These are phyloP conservation scores for Neogobius melanostomus DNA, from an alignment of 2,113 vertebrate species.

Conservation along the genomic window DNA sequence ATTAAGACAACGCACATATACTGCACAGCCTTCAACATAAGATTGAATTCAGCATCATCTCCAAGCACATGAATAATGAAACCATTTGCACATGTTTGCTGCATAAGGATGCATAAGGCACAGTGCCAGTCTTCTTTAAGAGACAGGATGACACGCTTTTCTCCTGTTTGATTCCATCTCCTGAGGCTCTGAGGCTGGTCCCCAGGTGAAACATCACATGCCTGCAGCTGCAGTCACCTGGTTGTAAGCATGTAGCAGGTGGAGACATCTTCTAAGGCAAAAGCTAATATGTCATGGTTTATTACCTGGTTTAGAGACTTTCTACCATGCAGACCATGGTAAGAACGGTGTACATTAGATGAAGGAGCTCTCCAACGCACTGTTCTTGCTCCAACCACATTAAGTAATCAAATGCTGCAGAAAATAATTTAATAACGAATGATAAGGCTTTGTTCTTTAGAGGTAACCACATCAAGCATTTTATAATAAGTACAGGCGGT, in stretches of 20 bases:
- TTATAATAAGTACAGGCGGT: too few species aligned
- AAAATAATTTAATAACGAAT: too few species aligned
- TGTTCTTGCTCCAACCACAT: background rate
- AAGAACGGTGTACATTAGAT: background rate
- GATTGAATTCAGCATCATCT: slow-evolving; percentile 3
- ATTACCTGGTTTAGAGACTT: background rate
- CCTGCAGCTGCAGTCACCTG: slow-evolving; percentile 2
- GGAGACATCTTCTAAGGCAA: background rate
- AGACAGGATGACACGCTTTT: slow-evolving; percentile 9
- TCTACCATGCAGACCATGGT: background rate
- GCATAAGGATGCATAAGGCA: slow-evolving; percentile 13
- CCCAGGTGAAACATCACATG: background rate
- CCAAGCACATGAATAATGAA: slow-evolving; percentile 16
- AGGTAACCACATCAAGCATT: too few species aligned
- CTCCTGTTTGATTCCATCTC: slow-evolving; percentile 30
- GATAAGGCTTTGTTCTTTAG: too few species aligned
- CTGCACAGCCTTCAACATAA: too few species aligned
- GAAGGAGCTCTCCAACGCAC: background rate
- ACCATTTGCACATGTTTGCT: slow-evolving; percentile 22
- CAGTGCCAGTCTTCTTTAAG: slow-evolving; percentile 29
- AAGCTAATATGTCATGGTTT: background rate
- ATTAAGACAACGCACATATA: background rate
- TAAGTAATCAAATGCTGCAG: too few species aligned
- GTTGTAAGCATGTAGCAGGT: background rate
- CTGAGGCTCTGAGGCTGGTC: slow-evolving; percentile 7